Percentiles rank a stretch among this genome's conserved stretches.
These are phyloP conservation scores for Tromatobia lineatoria DNA, from an alignment of 2,888 invertebrate genomes.

Conservation along the genomic window DNA sequence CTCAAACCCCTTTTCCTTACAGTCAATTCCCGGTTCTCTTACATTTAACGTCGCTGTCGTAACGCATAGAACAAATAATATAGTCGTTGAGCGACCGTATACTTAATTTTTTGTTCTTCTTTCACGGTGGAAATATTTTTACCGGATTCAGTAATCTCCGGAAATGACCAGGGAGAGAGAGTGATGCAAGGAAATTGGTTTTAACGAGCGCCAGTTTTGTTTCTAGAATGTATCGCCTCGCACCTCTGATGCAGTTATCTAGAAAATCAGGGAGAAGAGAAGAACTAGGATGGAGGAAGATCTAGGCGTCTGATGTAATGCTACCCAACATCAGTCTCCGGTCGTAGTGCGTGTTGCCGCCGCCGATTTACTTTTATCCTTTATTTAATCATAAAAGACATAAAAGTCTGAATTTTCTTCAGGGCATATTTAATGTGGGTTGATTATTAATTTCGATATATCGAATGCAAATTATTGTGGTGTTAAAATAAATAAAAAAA, in stretches of 20 bases:
- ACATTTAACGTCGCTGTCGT: not conserved
- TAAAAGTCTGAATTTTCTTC: no score
- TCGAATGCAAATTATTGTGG: no score
- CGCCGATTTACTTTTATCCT: no score
- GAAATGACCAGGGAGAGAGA: not conserved
- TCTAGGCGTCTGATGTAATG: conserved; percentile 66
- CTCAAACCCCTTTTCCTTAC: not conserved
- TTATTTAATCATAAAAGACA: no score
- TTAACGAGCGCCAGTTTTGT: conserved; percentile 25
- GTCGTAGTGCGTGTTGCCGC: conserved; percentile 37
- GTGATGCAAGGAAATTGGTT: conserved; percentile 48
- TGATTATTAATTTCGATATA: no score
- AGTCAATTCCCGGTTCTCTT: not conserved
- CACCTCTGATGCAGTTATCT: conserved; percentile 1
- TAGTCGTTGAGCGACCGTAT: not conserved
- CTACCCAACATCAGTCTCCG: conserved; percentile 58
- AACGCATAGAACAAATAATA: conserved; percentile 10
- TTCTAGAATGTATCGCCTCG: conserved; percentile 33
- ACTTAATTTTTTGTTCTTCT: not conserved
- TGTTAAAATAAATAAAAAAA: no score
- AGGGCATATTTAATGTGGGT: no score
- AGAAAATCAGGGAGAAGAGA: conserved; percentile 34
- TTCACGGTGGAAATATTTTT: not conserved
- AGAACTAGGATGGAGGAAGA: conserved; percentile 36
- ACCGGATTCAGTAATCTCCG: conserved; percentile 37